These are phyloP conservation scores for Adelognathus sp. DNA, from an alignment of 2,888 invertebrate species.

Conservation along the genomic window DNA sequence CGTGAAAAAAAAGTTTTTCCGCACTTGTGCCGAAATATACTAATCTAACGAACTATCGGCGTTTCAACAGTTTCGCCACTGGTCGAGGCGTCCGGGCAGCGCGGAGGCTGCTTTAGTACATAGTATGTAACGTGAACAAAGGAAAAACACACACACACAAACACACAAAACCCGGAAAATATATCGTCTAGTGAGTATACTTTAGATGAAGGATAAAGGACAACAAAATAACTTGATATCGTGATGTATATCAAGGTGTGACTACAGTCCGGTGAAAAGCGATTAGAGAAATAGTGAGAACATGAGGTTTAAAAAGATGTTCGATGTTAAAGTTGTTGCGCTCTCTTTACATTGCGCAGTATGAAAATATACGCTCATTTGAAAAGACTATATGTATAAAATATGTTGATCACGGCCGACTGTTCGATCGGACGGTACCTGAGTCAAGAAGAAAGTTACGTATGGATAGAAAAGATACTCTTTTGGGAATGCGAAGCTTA, in stretches of 20 bases:
- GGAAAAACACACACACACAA: constrained; percentile 7
- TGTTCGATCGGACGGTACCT: constrained; percentile 51
- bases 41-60: constrained; percentile 12
- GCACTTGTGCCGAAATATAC: too few species aligned
- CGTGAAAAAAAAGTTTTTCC: too few species aligned
- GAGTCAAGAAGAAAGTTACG: constrained; percentile 41
- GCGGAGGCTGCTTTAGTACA: constrained; percentile 64
- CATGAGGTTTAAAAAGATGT: constrained; percentile 65
- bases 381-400: constrained; percentile 58
- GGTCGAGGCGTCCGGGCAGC: constrained; percentile 40
- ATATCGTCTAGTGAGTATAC: constrained; percentile 56
- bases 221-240: constrained; percentile 62
- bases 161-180: constrained; percentile 53
- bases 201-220: constrained; percentile 44
- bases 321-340: constrained; percentile 71
- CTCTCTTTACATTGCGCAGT: constrained; percentile 69
- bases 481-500: constrained; percentile 28
- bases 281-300: constrained; percentile 55
- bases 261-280: constrained; percentile 50
- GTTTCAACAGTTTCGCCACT: constrained; percentile 33
- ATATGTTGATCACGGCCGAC: constrained; percentile 57
- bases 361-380: constrained; percentile 66
- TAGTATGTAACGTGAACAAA: constrained; percentile 58
- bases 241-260: constrained; percentile 66
- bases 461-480: constrained; percentile 37